phyloP scores from a whole-genome alignment of 2,113 vertebrate genomes.

The Atlantisia rogersi region DNA sequence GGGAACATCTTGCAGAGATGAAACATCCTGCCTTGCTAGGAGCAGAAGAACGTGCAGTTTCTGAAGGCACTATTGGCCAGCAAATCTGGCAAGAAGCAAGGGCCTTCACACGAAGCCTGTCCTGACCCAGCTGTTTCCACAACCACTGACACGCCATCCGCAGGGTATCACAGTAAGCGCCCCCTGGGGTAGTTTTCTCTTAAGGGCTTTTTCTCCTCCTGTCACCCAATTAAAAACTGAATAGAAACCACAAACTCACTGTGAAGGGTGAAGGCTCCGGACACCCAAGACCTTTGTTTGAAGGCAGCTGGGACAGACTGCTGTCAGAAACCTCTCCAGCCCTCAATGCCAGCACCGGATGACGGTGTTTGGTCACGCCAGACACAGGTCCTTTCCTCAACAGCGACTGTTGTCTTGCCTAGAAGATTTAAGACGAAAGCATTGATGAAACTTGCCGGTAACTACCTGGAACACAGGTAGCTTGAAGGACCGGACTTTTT shows the following conservation, averaged over 20 bases:
- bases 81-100: neutral
- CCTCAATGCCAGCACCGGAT: neutral
- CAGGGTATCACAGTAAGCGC: neutral
- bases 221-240: neutral
- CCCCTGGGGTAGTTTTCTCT: neutral
- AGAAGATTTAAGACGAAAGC: neutral
- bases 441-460: neutral
- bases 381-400: neutral
- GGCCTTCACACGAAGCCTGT: neutral
- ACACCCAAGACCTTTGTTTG: neutral
- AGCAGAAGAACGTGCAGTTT: fast-evolving
- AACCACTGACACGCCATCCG: neutral
- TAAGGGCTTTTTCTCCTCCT: neutral
- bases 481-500: neutral
- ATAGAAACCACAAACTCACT: neutral
- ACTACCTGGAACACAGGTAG: neutral
- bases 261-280: neutral
- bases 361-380: neutral
- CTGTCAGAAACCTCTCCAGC: neutral
- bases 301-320: neutral
- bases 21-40: neutral
- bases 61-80: neutral
- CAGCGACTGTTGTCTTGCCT: neutral
- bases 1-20: neutral
- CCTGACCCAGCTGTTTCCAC: neutral